Evolutionary conservation across 2,888 invertebrate species (phyloP).

Genomic region (Himalopsyche anomala): DNA sequence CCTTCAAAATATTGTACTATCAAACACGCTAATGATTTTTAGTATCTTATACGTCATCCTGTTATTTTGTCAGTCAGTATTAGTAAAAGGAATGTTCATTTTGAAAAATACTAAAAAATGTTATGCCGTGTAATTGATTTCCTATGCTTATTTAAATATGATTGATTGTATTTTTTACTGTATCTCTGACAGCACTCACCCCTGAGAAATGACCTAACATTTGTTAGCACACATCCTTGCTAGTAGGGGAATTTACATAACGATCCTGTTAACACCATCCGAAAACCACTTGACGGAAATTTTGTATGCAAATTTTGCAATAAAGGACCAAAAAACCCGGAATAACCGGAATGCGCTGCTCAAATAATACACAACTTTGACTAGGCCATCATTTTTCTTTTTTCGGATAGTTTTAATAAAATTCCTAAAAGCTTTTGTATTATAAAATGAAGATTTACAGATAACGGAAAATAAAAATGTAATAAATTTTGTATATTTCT

Average conservation of each 20-base stretch:
- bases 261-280: constrained; percentile 42
- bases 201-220: background rate
- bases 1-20: no score
- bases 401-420: constrained; percentile 1
- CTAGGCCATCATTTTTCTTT: constrained; percentile 11
- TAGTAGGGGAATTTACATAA: constrained; percentile 22
- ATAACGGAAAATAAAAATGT: no score
- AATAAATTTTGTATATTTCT: no score
- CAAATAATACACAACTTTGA: constrained; percentile 35
- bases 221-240: constrained; percentile 38
- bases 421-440: background rate
- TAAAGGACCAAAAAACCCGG: constrained; percentile 30
- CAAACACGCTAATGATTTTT: no score
- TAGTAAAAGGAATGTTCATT: no score
- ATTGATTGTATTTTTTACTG: no score
- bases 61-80: no score
- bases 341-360: constrained; percentile 16
- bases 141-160: no score
- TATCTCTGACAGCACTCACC: no score
- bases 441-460: background rate
- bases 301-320: constrained; percentile 32
- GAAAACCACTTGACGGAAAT: constrained; percentile 37
- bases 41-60: no score
- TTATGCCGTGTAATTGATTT: no score
- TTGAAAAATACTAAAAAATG: no score